These are phyloP conservation scores for Agriopis marginaria DNA, from an alignment of 2,888 invertebrate genomes.

Conservation along the genomic window DNA sequence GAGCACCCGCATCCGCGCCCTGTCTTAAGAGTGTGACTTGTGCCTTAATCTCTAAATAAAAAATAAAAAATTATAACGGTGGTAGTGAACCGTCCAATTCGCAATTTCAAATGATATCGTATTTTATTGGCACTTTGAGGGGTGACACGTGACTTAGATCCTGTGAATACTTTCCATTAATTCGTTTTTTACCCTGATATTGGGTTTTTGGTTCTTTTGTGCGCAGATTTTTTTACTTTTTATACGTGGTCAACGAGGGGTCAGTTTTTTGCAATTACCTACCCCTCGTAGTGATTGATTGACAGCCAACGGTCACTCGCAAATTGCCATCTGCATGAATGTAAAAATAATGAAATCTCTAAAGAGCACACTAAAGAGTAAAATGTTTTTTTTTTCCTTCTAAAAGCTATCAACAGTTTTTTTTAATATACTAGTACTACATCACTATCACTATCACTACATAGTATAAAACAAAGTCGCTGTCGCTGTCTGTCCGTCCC, in stretches of 20 bases:
- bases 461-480: too few relatives aligned
- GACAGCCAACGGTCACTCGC: slow-evolving; percentile 82
- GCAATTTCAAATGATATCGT: slow-evolving; percentile 54
- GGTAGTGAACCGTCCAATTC: slow-evolving; percentile 2
- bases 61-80: background rate
- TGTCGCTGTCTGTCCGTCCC: too few relatives aligned
- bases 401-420: background rate
- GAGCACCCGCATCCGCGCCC: too few relatives aligned
- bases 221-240: slow-evolving; percentile 64
- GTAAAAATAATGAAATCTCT: background rate
- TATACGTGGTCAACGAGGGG: slow-evolving; percentile 82
- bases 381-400: background rate
- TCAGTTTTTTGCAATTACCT: slow-evolving; percentile 76
- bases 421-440: too few relatives aligned
- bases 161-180: slow-evolving; percentile 69
- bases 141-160: slow-evolving; percentile 68
- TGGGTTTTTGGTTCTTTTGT: slow-evolving; percentile 69
- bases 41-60: background rate
- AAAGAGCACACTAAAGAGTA: background rate
- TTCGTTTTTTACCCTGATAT: slow-evolving; percentile 68
- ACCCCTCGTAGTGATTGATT: slow-evolving; percentile 74
- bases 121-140: slow-evolving; percentile 56
- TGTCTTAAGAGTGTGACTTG: background rate
- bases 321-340: slow-evolving; percentile 68
- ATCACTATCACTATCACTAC: too few relatives aligned